Conservation (phyloP, 2,113 vertebrate species). For the Passer montanus region DNA sequence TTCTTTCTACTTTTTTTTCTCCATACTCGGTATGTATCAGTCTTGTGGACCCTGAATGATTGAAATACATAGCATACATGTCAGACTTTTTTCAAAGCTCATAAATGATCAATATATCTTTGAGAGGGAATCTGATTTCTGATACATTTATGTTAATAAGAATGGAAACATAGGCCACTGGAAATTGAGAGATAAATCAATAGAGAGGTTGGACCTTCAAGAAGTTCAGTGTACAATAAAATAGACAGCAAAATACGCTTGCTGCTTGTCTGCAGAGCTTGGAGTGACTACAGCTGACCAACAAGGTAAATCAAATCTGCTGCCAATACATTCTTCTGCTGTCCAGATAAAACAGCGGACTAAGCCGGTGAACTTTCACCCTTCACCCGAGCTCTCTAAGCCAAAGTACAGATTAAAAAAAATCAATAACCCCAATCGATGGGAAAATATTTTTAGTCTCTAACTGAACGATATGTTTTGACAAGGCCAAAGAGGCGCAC, state of each 20-base stretch:
- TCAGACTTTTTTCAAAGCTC: constrained; percentile 47
- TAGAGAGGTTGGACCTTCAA: constrained; percentile 63
- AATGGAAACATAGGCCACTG: constrained; percentile 52
- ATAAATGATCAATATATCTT: constrained; percentile 58
- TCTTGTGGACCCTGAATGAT: not conserved
- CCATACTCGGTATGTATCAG: not conserved
- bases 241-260: constrained; percentile 60
- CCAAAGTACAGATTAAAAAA: constrained; percentile 89
- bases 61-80: not conserved
- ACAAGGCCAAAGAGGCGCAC: constrained; percentile 79
- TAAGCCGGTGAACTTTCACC: constrained; percentile 87
- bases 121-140: constrained; percentile 58
- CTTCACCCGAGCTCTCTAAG: constrained; percentile 85
- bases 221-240: constrained; percentile 55
- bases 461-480: constrained; percentile 86
- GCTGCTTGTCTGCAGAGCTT: constrained; percentile 69
- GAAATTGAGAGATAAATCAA: constrained; percentile 73
- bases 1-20: not conserved
- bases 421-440: constrained; percentile 88
- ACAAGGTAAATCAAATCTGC: constrained; percentile 82
- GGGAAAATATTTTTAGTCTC: constrained; percentile 86
- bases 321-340: constrained; percentile 81
- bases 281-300: constrained; percentile 75
- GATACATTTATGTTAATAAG: constrained; percentile 67
- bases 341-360: constrained; percentile 83